phyloP scores from a whole-genome alignment of 2,797 vertebrate species.

The Hozukius guyotensis region DNA sequence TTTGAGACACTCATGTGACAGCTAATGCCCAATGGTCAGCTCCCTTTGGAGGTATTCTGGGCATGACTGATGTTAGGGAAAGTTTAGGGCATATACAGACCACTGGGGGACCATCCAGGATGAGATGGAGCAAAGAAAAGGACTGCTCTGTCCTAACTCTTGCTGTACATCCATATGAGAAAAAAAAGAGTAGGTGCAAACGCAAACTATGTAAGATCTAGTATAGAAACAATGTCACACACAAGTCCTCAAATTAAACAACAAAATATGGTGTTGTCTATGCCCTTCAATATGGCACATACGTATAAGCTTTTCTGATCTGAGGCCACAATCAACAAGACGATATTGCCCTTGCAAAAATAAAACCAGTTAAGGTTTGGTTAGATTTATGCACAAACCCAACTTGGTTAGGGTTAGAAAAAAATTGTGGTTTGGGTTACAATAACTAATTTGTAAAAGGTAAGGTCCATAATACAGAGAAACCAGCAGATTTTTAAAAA shows the following conservation, averaged over 20 bases:
- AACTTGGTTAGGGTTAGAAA: neutral
- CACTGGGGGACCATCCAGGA: neutral
- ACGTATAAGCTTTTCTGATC: neutral
- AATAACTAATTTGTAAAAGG: too few species aligned
- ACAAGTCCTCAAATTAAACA: neutral
- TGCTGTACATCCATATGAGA: neutral
- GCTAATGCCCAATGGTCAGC: neutral
- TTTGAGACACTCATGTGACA: neutral
- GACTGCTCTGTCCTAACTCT: neutral
- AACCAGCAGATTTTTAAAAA: too few species aligned
- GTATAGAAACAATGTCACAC: neutral
- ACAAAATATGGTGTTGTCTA: neutral
- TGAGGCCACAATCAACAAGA: neutral
- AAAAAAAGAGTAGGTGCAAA: neutral
- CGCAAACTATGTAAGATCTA: too few species aligned
- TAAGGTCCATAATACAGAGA: too few species aligned
- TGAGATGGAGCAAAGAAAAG: neutral
- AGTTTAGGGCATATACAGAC: neutral
- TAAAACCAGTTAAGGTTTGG: neutral
- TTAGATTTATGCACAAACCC: neutral
- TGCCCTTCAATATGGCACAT: neutral
- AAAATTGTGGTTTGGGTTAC: too few species aligned
- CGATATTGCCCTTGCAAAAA: neutral
- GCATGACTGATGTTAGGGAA: neutral
- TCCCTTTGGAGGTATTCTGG: neutral